A percentile compares a stretch with the other conserved stretches of the same genome.
Evolutionary conservation across 1,140 invertebrate species (phyloP).

Genomic region (Zaprionus africanus): DNA sequence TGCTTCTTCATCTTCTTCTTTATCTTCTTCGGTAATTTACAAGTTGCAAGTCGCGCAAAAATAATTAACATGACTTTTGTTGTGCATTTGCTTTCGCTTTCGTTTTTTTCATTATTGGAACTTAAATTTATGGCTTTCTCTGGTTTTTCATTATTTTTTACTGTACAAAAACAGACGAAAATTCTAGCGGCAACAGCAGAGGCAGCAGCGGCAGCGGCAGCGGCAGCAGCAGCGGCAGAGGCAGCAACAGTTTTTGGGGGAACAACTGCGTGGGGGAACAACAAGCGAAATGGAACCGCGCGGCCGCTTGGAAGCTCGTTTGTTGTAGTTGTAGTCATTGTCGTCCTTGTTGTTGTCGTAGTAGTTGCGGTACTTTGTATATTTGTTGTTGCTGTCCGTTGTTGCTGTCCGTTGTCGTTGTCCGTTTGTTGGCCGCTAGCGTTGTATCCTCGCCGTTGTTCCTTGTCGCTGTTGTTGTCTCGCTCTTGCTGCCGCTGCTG

Average conservation of each 20-base stretch:
- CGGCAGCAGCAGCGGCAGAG: slow-evolving; percentile 14
- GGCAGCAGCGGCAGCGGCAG: slow-evolving; percentile 13
- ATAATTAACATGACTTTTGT: slow-evolving; percentile 70
- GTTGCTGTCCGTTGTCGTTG: neutral
- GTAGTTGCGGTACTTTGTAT: slow-evolving; percentile 20
- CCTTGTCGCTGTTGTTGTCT: slow-evolving; percentile 18
- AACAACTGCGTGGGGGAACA: neutral
- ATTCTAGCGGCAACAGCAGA: slow-evolving; percentile 50
- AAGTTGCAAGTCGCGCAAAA: slow-evolving; percentile 64
- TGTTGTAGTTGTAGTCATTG: slow-evolving; percentile 50
- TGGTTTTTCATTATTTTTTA: slow-evolving; percentile 35
- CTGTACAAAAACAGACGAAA: slow-evolving; percentile 75
- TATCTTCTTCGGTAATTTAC: slow-evolving; percentile 69
- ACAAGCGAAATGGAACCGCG: slow-evolving; percentile 12
- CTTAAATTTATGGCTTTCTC: slow-evolving; percentile 75
- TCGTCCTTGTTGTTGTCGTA: slow-evolving; percentile 35
- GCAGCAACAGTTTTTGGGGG: slow-evolving; percentile 1
- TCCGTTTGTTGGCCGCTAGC: slow-evolving; percentile 28
- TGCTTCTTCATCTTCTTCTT: slow-evolving; percentile 30
- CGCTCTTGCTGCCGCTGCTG: slow-evolving; percentile 22
- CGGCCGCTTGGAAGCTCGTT: slow-evolving; percentile 78
- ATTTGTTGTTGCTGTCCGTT: slow-evolving; percentile 18
- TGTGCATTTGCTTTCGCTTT: slow-evolving; percentile 46
- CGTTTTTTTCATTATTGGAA: slow-evolving; percentile 45
- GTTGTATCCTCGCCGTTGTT: slow-evolving; percentile 35